phyloP scores from a whole-genome alignment of 2,888 invertebrate species.

The Drosophila prolongata region DNA sequence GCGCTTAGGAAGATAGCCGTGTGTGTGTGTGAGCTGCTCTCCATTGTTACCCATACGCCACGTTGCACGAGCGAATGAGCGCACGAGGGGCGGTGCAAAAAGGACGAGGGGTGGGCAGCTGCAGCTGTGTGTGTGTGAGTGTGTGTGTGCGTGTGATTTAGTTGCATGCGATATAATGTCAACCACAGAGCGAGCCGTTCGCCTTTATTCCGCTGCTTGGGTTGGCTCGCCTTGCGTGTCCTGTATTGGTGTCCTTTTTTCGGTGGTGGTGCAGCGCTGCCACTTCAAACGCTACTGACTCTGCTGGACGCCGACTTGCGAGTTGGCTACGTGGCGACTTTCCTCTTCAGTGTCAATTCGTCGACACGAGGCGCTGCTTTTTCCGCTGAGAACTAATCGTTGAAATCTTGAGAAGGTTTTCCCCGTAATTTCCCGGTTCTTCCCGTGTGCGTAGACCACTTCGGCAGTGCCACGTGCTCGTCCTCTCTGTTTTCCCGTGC shows the following conservation, averaged over 20 bases:
- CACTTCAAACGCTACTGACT: constrained; percentile 48
- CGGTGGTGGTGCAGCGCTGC: constrained; percentile 66
- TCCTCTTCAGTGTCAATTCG: constrained; percentile 82
- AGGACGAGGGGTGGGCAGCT: constrained; percentile 42
- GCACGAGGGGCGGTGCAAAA: constrained; percentile 68
- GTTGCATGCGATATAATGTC: constrained; percentile 79
- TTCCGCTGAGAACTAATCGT: constrained; percentile 52
- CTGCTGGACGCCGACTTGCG: constrained; percentile 31
- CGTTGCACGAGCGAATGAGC: constrained; percentile 73
- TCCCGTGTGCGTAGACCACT: constrained; percentile 38
- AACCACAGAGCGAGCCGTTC: constrained; percentile 70
- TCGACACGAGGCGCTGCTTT: constrained; percentile 82
- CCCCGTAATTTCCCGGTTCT: constrained; percentile 30
- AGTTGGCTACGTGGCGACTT: constrained; percentile 44
- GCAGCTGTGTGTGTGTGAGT: neutral
- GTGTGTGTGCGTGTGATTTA: constrained; percentile 65
- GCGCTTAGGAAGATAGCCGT: constrained; percentile 22
- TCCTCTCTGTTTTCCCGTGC: constrained; percentile 8
- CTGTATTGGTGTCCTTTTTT: constrained; percentile 38
- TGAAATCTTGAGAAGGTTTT: constrained; percentile 43
- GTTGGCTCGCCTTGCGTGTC: constrained; percentile 61
- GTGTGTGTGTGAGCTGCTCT: constrained; percentile 21
- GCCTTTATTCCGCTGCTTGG: constrained; percentile 49
- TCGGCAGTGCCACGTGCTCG: constrained; percentile 25
- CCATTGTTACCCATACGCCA: constrained; percentile 76